A percentile compares a stretch with the other conserved stretches of the same genome.
These are phyloP conservation scores for Eupithecia centaureata DNA, from an alignment of 2,888 invertebrate species.

Conservation along the genomic window DNA sequence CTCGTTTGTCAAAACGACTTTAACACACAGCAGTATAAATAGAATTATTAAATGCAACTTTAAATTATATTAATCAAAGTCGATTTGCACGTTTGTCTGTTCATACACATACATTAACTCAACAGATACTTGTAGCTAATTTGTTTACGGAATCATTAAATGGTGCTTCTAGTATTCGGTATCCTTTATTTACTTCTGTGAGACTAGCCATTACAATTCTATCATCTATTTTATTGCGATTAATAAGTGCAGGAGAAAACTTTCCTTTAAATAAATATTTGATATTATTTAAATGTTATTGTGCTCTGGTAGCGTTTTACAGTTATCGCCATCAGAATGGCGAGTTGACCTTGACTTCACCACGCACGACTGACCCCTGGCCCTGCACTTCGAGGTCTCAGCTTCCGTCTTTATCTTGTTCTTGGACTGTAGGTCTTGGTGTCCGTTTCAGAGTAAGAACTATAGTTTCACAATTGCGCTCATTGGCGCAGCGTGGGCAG, in stretches of 20 bases:
- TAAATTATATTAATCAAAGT: neutral
- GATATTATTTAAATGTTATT: too few relatives aligned
- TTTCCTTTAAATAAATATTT: too few relatives aligned
- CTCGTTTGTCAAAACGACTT: conserved; percentile 14
- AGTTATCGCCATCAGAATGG: neutral
- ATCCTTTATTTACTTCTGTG: neutral
- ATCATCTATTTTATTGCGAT: neutral
- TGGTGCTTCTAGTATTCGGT: too few relatives aligned
- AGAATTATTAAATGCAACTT: neutral
- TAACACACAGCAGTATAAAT: neutral
- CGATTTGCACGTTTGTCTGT: neutral
- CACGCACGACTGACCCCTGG: neutral
- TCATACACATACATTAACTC: neutral
- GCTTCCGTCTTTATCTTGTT: neutral
- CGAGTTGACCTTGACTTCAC: neutral
- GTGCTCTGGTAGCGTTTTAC: neutral
- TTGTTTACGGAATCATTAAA: neutral
- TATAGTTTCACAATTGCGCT: conserved; percentile 51
- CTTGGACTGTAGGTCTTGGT: neutral
- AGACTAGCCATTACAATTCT: neutral
- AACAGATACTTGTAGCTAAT: neutral
- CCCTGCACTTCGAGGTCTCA: neutral
- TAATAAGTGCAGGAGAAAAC: too few relatives aligned
- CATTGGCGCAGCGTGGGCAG: conserved; percentile 52
- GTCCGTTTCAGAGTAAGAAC: conserved; percentile 15